Percentiles rank a stretch among this genome's conserved stretches.
Conservation (phyloP, 1,140 invertebrate species). For the Octopus bimaculoides region DNA sequence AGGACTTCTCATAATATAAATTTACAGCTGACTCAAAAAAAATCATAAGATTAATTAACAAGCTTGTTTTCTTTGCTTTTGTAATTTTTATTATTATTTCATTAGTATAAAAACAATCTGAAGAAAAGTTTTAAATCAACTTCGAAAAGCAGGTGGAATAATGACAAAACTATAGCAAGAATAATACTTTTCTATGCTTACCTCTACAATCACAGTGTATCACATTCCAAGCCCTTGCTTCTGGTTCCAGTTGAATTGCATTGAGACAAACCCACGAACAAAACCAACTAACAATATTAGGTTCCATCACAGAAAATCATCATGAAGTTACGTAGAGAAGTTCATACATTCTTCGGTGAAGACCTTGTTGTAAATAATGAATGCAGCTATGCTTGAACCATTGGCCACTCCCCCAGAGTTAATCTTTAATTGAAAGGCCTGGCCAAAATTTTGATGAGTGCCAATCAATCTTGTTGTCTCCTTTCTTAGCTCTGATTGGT, state of each 20-base stretch:
- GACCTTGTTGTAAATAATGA: neutral
- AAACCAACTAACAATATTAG: slow-evolving; percentile 4
- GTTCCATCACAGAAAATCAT: slow-evolving; percentile 6
- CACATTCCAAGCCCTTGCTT: neutral
- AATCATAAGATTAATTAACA: no score
- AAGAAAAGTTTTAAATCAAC: no score
- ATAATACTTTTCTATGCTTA: neutral
- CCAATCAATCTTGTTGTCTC: neutral
- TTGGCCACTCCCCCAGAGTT: neutral
- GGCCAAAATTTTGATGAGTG: neutral
- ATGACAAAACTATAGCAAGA: no score
- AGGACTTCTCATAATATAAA: no score
- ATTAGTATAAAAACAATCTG: no score
- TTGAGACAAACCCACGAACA: slow-evolving; percentile 8
- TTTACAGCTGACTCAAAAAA: no score
- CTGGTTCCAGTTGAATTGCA: neutral
- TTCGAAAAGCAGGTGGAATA: no score
- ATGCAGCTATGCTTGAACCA: neutral
- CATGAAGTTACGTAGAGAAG: neutral
- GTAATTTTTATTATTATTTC: no score
- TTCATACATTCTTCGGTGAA: neutral
- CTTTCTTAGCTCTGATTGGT: neutral
- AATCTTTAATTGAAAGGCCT: neutral
- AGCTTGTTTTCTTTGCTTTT: no score
- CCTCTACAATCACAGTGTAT: neutral